Base-by-base conservation (phyloP, 2,797 vertebrate species). In the Rhodeus uyekii region DNA sequence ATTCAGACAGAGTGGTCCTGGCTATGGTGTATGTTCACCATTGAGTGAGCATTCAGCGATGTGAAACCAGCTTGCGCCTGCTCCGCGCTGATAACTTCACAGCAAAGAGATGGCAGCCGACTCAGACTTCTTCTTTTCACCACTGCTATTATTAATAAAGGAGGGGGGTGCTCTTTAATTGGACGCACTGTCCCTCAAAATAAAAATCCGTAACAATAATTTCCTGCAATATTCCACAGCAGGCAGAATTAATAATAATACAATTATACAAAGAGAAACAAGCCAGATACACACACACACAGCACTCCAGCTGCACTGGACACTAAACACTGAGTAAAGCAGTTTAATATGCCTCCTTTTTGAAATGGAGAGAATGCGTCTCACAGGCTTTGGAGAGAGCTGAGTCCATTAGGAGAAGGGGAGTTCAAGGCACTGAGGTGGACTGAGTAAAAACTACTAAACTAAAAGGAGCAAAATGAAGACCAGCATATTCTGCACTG, bases 1-100 rank as follows among this genome's bases (percentile, higher is more conserved):
- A 87, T 86, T 86, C 80, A 78, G 85, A 72, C 22, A 6, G 76
- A 83, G 84, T 77, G 81, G 85, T 84, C 72, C 44, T 79, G 79
- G 72, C 82, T 64, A 71, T 69, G 63, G 63, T 82, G 80, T 90
- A 84, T 91, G 89, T 93, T 93, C 92, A 93, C 88, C 48, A 89
- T 88, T 92, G 91, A 92, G 87, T 92, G 92, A 91, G 88, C 92
- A 91, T 92, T 93, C 91, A 92, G 91, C 90, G 88, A 90, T 91
- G 92, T 92, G 93, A 93, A 91, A 93, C 92, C 83, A 71, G 87
- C 85, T 90, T 92, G 83, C n/a, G 88, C 92, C 93, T 94, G 93
- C 91, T 84, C 91, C 86, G 90, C 88, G 73, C 93, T 93, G 93
- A 94, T 94, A 95, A 94, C 92, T 92, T 89, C 82, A 74, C 74